Conservation (phyloP, 2,888 invertebrate species). For the Phaedon cochleariae region DNA sequence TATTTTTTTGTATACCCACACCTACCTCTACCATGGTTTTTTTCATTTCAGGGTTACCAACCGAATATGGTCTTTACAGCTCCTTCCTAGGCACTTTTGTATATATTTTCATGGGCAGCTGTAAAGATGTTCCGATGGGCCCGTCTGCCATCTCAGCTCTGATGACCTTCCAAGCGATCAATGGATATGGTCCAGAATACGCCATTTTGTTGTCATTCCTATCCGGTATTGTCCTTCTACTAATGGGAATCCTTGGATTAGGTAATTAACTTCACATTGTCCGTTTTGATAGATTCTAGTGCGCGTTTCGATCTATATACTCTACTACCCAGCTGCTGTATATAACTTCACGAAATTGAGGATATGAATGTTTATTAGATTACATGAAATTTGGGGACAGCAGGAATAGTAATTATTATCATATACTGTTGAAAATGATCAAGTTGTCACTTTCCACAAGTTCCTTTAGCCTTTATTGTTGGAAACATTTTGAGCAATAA, state of each 20-base stretch:
- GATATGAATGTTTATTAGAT: too few species aligned
- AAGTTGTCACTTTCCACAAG: too few species aligned
- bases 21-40: too few species aligned
- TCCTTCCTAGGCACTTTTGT: constrained; percentile 91
- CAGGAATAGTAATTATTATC: too few species aligned
- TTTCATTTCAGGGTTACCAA: constrained; percentile 72
- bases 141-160: constrained; percentile 92
- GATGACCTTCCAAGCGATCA: constrained; percentile 81
- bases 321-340: too few species aligned
- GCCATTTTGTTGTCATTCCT: constrained; percentile 82
- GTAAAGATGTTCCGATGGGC: constrained; percentile 91
- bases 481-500: too few species aligned
- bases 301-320: neutral
- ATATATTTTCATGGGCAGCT: constrained; percentile 90
- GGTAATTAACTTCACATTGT: constrained; percentile 61
- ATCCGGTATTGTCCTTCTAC: constrained; percentile 76
- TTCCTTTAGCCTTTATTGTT: too few species aligned
- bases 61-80: constrained; percentile 89
- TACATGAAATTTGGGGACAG: too few species aligned
- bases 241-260: constrained; percentile 85
- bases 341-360: too few species aligned
- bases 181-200: constrained; percentile 71
- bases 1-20: too few species aligned
- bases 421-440: too few species aligned
- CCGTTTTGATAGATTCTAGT: neutral